Conservation (phyloP, 37 sponge, comb jelly and placozoan genomes). For the Beroe forskalii region DNA sequence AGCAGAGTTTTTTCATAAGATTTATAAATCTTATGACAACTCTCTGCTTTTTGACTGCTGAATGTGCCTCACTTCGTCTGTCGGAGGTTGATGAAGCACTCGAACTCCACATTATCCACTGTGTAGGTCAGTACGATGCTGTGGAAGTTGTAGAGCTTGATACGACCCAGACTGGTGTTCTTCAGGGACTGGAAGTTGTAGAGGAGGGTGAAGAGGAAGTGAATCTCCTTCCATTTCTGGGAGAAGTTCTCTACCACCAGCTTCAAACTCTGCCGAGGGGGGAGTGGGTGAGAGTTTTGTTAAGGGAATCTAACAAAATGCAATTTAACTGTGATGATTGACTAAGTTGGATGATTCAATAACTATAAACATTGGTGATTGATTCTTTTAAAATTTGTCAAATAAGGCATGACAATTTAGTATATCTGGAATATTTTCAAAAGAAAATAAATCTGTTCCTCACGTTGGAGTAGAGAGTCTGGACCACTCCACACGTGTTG, state of each 20-base stretch:
- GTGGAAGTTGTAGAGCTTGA: conserved; percentile 54
- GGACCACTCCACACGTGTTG: conserved; percentile 38
- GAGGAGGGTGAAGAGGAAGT: conserved; percentile 58
- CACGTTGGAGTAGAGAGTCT: conserved; percentile 44
- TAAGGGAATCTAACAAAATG: no score
- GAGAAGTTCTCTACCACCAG: conserved; percentile 62
- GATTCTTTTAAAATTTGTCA: no score
- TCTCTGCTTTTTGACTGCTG: no score
- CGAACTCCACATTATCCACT: conserved; percentile 11
- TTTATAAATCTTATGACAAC: no score
- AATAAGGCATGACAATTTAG: no score
- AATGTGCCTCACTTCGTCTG: not conserved
- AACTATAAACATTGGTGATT: no score
- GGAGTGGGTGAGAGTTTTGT: no score
- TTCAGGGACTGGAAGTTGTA: conserved; percentile 65
- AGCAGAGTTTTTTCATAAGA: no score
- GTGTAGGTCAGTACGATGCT: not conserved
- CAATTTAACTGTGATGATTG: no score
- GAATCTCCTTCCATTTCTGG: conserved; percentile 48
- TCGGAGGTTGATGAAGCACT: conserved; percentile 43
- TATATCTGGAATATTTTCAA: no score
- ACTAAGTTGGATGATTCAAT: no score
- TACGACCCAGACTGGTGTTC: conserved; percentile 2
- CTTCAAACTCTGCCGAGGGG: conserved; percentile 19
- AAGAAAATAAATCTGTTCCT: no score